A percentile compares a stretch with the other conserved stretches of the same genome.
Evolutionary conservation across 2,888 invertebrate genomes (phyloP).

Genomic region (Pseudoips prasinana): DNA sequence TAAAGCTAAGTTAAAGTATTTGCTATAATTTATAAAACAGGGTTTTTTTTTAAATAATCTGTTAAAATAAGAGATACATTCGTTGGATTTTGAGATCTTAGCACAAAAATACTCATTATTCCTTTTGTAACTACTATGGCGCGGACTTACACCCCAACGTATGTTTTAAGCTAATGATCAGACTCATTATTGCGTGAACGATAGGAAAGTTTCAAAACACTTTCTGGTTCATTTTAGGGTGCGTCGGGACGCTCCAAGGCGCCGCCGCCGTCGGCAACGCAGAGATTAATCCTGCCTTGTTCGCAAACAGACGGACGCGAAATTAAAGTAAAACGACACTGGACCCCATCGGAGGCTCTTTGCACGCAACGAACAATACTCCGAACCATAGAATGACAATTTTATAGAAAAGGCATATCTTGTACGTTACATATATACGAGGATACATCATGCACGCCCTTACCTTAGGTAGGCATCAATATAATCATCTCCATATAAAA

Average conservation of each 20-base stretch:
- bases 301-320: conserved; percentile 30
- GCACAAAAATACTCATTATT: no score
- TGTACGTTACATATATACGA: not conserved
- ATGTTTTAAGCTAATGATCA: no score
- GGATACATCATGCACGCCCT: not conserved
- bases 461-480: not conserved
- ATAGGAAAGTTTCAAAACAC: no score
- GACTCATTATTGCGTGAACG: no score
- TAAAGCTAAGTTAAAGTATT: no score
- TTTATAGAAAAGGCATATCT: not conserved
- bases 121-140: no score
- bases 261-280: conserved; percentile 42
- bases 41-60: no score
- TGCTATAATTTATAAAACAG: no score
- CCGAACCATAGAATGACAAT: not conserved
- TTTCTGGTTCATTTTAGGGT: no score
- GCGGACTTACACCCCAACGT: no score
- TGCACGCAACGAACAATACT: conserved; percentile 30
- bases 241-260: not conserved
- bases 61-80: no score
- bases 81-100: no score
- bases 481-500: not conserved
- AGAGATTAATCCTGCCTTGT: conserved; percentile 44
- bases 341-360: conserved; percentile 23
- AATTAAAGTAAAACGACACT: conserved; percentile 37